A percentile compares a stretch with the other conserved stretches of the same genome.
Evolutionary conservation across 2,797 vertebrate genomes (phyloP).

Genomic region (Setipinna tenuifilis): DNA sequence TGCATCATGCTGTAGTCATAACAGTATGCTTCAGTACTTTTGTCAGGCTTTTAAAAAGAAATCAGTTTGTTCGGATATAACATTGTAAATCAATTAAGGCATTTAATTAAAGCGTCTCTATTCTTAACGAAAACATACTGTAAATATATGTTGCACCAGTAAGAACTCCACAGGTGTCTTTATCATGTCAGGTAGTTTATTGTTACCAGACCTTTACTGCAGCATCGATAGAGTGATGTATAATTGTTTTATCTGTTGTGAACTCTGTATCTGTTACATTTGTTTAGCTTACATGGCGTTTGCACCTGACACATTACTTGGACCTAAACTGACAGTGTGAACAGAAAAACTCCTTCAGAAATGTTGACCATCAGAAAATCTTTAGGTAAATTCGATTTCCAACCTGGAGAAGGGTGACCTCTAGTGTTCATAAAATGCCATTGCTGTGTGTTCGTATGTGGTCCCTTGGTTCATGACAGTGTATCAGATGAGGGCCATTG

Average conservation of each 20-base stretch:
- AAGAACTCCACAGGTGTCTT: neutral
- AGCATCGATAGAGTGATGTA: neutral
- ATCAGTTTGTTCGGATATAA: neutral
- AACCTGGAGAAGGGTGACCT: slow-evolving; percentile 1
- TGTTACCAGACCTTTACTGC: neutral
- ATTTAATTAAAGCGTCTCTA: neutral
- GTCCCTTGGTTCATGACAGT: neutral
- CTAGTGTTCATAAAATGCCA: neutral
- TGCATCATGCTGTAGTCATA: neutral
- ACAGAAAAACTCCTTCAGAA: slow-evolving; percentile 11
- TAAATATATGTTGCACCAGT: neutral
- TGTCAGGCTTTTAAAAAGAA: neutral
- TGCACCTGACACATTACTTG: neutral
- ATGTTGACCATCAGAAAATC: neutral
- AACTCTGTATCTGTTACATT: neutral
- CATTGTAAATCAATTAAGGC: neutral
- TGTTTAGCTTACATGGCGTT: neutral
- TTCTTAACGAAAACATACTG: neutral
- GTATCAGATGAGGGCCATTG: slow-evolving; percentile 13
- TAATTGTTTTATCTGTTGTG: neutral
- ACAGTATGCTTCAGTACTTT: neutral
- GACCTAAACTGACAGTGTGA: neutral
- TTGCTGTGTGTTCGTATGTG: neutral
- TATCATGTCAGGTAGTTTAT: neutral
- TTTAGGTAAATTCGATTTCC: neutral